phyloP scores from a whole-genome alignment of 2,888 invertebrate genomes.

The Drosophila kanekoi region DNA sequence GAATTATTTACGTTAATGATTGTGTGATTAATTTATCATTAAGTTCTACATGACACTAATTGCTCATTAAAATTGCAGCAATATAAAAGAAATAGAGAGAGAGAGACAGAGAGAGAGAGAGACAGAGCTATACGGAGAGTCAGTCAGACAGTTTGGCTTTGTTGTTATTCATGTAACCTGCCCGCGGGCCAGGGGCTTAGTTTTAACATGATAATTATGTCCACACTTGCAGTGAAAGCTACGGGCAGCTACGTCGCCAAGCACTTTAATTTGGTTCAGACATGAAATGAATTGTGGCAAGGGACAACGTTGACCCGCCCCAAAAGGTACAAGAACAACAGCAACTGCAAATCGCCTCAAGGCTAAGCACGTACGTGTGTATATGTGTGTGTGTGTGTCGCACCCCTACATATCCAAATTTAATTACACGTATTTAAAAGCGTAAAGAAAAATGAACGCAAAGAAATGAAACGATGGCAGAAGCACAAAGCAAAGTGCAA shows the following conservation, averaged over 20 bases:
- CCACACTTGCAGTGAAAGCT: slow-evolving; percentile 32
- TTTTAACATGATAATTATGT: slow-evolving; percentile 64
- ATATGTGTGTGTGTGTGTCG: slow-evolving; percentile 16
- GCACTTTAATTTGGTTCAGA: slow-evolving; percentile 75
- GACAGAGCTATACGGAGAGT: neutral
- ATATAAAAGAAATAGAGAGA: slow-evolving; percentile 10
- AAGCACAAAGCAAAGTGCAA: slow-evolving; percentile 74
- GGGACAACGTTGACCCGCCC: neutral
- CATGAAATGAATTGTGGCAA: slow-evolving; percentile 58
- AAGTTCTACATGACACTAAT: slow-evolving; percentile 56
- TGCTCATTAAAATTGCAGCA: slow-evolving; percentile 70
- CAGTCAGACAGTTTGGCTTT: slow-evolving; percentile 1
- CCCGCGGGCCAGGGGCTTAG: slow-evolving; percentile 21
- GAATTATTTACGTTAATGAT: slow-evolving; percentile 70
- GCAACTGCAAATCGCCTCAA: slow-evolving; percentile 47
- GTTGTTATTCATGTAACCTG: slow-evolving; percentile 29
- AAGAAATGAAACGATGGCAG: slow-evolving; percentile 35
- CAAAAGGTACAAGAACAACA: slow-evolving; percentile 11
- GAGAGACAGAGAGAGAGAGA: neutral
- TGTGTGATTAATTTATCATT: slow-evolving; percentile 66
- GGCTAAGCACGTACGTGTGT: slow-evolving; percentile 53
- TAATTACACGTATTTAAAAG: slow-evolving; percentile 82
- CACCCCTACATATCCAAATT: slow-evolving; percentile 55
- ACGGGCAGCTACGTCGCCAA: slow-evolving; percentile 21
- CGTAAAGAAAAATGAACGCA: slow-evolving; percentile 38